phyloP scores from a whole-genome alignment of 2,888 invertebrate genomes.

The Leucania comma region DNA sequence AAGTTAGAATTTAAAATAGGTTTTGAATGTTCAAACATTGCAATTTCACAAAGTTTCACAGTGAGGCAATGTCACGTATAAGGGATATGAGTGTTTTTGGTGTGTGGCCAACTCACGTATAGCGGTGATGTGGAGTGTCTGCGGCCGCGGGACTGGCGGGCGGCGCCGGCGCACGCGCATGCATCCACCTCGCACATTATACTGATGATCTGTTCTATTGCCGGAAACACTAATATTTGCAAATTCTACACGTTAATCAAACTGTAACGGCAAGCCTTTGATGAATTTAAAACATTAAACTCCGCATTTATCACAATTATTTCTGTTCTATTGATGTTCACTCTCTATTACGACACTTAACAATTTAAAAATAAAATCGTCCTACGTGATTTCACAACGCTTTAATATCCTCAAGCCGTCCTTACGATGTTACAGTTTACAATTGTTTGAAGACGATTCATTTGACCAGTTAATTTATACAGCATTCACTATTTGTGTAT shows the following conservation, averaged over 20 bases:
- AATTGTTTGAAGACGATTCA: slow-evolving; percentile 64
- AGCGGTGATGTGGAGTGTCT: slow-evolving; percentile 72
- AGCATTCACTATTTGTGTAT: slow-evolving; percentile 67
- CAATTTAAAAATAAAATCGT: slow-evolving; percentile 4
- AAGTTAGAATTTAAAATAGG: slow-evolving; percentile 59
- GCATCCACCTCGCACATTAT: slow-evolving; percentile 47
- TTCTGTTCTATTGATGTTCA: slow-evolving; percentile 37
- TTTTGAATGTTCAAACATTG: slow-evolving; percentile 57
- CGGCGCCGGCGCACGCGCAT: slow-evolving; percentile 44
- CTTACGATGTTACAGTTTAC: slow-evolving; percentile 62
- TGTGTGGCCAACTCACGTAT: slow-evolving; percentile 83
- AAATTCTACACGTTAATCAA: slow-evolving; percentile 34
- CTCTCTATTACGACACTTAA: slow-evolving; percentile 22
- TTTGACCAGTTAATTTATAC: slow-evolving; percentile 66
- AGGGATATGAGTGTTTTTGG: slow-evolving; percentile 78
- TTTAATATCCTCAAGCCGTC: slow-evolving; percentile 52
- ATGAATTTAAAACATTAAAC: slow-evolving; percentile 35
- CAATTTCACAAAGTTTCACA: slow-evolving; percentile 62
- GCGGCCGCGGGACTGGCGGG: slow-evolving; percentile 42
- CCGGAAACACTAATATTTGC: slow-evolving; percentile 43
- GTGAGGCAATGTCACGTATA: slow-evolving; percentile 66
- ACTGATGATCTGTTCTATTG: slow-evolving; percentile 34
- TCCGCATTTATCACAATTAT: slow-evolving; percentile 42
- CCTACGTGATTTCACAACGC: slow-evolving; percentile 11
- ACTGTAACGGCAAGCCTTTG: slow-evolving; percentile 41